phyloP scores from a whole-genome alignment of 2,113 vertebrate species.

The Caranx melampygus region DNA sequence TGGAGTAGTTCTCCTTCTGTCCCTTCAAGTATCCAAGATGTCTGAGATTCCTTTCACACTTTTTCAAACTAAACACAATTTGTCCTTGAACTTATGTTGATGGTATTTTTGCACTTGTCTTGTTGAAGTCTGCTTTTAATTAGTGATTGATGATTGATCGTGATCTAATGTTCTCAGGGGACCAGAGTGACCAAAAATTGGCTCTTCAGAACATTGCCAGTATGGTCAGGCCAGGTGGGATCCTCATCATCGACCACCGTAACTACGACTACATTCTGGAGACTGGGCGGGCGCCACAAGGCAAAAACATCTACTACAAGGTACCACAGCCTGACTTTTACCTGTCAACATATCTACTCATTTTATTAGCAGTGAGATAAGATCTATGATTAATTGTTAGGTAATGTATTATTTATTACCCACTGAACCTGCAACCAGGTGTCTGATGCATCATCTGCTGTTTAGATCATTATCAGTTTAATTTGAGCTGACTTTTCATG shows the following conservation, averaged over 20 bases:
- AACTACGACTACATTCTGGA: constrained; percentile 98
- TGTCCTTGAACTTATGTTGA: neutral
- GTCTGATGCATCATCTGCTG: no score
- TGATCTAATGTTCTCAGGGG: constrained; percentile 82
- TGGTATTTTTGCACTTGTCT: neutral
- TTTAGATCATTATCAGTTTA: no score
- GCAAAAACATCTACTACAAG: constrained; percentile 99
- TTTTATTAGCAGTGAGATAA: neutral
- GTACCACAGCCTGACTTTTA: constrained; percentile 70
- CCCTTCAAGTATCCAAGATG: neutral
- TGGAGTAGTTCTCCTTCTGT: neutral
- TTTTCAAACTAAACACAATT: neutral
- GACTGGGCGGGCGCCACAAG: constrained; percentile 90
- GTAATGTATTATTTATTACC: no score
- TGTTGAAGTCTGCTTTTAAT: neutral
- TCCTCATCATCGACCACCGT: constrained; percentile 96
- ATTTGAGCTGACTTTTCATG: no score
- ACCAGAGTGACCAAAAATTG: constrained; percentile 94
- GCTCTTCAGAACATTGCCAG: constrained; percentile 94
- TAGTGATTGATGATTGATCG: neutral
- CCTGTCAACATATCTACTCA: neutral
- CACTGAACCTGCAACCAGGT: no score
- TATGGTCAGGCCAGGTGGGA: constrained; percentile 92
- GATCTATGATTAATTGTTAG: neutral
- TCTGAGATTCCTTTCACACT: neutral